phyloP scores from a whole-genome alignment of 2,888 invertebrate genomes.

The Tetranychus truncatus region DNA sequence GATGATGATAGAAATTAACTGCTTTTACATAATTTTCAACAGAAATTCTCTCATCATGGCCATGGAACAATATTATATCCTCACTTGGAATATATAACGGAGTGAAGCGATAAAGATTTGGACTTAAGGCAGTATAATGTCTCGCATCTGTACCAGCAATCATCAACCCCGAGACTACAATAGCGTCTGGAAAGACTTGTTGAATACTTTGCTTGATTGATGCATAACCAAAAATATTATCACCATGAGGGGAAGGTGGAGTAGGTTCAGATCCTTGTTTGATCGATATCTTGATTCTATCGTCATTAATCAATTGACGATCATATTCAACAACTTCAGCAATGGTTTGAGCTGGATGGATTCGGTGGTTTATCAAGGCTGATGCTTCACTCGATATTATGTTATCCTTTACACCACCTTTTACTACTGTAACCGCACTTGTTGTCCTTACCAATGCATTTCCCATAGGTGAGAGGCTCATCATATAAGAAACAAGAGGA shows the following conservation, averaged over 20 bases:
- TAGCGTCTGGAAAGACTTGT: slow-evolving; percentile 33
- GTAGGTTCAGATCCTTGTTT: slow-evolving; percentile 30
- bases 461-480: slow-evolving; percentile 29
- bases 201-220: slow-evolving; percentile 34
- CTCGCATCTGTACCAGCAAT: slow-evolving; percentile 37
- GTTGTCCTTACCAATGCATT: slow-evolving; percentile 37
- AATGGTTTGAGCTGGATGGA: slow-evolving; percentile 36
- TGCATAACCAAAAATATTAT: slow-evolving; percentile 34
- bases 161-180: slow-evolving; percentile 34
- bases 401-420: slow-evolving; percentile 38
- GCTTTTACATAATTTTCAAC: slow-evolving; percentile 35
- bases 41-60: slow-evolving; percentile 37
- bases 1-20: slow-evolving; percentile 27
- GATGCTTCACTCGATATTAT: slow-evolving; percentile 35
- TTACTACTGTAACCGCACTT: slow-evolving; percentile 38
- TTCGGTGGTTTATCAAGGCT: slow-evolving; percentile 37
- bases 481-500: slow-evolving; percentile 29
- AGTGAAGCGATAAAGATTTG: slow-evolving; percentile 36
- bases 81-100: slow-evolving; percentile 31
- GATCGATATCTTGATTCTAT: slow-evolving; percentile 21
- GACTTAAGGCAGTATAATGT: slow-evolving; percentile 35
- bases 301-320: slow-evolving; percentile 29
- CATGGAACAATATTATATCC: slow-evolving; percentile 35
- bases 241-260: slow-evolving; percentile 34
- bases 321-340: slow-evolving; percentile 33